Base-by-base conservation (phyloP, 1,140 invertebrate species). In the Neotoxoptera formosana region DNA sequence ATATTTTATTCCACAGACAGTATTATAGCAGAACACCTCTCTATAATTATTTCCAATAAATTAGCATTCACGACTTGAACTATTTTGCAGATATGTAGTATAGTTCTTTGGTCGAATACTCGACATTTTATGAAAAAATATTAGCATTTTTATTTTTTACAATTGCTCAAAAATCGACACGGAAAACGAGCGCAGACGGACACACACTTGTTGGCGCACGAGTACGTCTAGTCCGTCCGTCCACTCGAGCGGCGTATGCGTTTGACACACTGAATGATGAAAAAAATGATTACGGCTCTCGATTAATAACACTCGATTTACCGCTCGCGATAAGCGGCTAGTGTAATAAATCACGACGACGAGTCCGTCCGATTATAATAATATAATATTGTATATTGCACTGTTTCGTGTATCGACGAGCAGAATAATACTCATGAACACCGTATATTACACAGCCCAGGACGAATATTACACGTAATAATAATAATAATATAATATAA, bases 251-350 rank as follows among this genome's bases (percentile, higher is more conserved):
- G 60, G n/a, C 60, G 11, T 76, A 76, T 76, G 60, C n/a, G 60
- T 41, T 41, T 41, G 83, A 84, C 81, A 34, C 7, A 1, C 20
- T 34, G n/a, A 83, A n/a, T 8, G 8, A 34, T 4, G 20, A 23
- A 84, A 84, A 84, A 47, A 86, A 45, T 47, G 14, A n/a, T 87
- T 87, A 48, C 25, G 25, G n/a, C 14, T 47, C 45, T 47, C 45
- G 45, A 87, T 87, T 87, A 87, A 87, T 48, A 87, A 87, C 84
- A 87, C 84, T 87, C 41, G 41, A 87, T 87, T 87, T 47, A 87
- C 41, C 41, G 1, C 60, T 11, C 4, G 0, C 7, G 60, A 76
- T n/a, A 76, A 76, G 60, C 60, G 30, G 45, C 6, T 4, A 14
- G 84, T 11, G 45, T 30, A 87, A 87, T 87, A 30, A 48, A 87